Base-by-base conservation (phyloP, 1,140 invertebrate species). In the Carcinoscorpius rotundicauda region DNA sequence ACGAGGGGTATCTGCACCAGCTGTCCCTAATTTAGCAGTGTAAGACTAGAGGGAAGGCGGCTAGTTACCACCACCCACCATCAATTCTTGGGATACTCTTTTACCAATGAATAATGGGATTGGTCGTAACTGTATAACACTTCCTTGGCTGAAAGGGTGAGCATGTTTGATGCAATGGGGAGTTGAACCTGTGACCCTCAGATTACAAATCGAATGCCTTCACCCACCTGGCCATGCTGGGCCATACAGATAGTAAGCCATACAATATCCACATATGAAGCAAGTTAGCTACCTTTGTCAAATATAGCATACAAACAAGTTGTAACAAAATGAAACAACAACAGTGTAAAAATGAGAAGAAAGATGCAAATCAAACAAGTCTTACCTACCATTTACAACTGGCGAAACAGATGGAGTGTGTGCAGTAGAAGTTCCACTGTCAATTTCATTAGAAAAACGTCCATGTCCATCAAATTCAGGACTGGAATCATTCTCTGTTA, bases 371-470 rank as follows among this genome's bases (percentile, higher is more conserved):
- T 29, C 29, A 1, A 29, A 29, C 29, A 29, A 29, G 29, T 29
- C 8, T 29, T 10, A 56, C 52, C 65, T 68, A 77, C 75, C 74
- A 64, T 75, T 73, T 51, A 73, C 69, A 51, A 70, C 70, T 49
- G 71, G 89, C 6, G 89, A 92, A 74, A 88, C 83, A 68, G 87
- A 89, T 0, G 90, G 90, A 0, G 89, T 92, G 76, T 93, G 89
- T 49, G 88, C 88, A 2, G 89, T 91, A 61, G 89, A 92, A 76
- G 93, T 87, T 5, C 90, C 91, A 68, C 89, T 93, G 72, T 93
- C 91, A 9, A 86, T 84, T 75, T 87, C 86, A 3, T 83, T 75
- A 70, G 86, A 86, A 70, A 89, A 80, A 60, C 86, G 67, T 4
- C 69, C 80, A 71, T 91, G 88, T n/a, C 87, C 89, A 71, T 91